These are phyloP conservation scores for Theretra japonica DNA, from an alignment of 2,888 invertebrate species.

Conservation along the genomic window DNA sequence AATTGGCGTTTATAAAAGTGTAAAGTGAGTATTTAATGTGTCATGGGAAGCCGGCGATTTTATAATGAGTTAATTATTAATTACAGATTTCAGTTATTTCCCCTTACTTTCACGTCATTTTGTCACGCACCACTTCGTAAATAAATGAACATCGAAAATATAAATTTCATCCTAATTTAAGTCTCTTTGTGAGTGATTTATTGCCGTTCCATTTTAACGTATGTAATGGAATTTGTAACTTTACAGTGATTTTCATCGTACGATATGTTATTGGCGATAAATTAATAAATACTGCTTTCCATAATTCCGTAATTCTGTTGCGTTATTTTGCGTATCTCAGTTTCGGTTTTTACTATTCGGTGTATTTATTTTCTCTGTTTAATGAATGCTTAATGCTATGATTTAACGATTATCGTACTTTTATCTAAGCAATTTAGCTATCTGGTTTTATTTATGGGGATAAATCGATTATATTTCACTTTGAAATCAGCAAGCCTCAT, in stretches of 20 bases:
- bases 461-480: no score
- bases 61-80: conserved; percentile 24
- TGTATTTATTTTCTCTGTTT: not conserved
- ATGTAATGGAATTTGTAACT: not conserved
- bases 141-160: conserved; percentile 6
- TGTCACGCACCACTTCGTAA: conserved; percentile 10
- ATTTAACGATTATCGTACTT: not conserved
- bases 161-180: conserved; percentile 4
- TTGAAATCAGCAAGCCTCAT: no score
- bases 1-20: conserved; percentile 23
- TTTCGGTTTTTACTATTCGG: not conserved
- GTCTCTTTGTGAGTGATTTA: not conserved
- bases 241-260: not conserved
- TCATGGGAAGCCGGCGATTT: conserved; percentile 18
- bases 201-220: not conserved
- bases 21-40: conserved; percentile 20
- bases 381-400: not conserved
- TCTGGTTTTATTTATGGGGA: no score
- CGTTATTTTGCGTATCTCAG: not conserved
- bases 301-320: not conserved
- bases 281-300: conserved; percentile 2
- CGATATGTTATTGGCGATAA: conserved; percentile 3
- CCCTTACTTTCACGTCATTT: conserved; percentile 1
- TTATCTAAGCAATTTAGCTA: no score
- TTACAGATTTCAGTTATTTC: conserved; percentile 23